Evolutionary conservation across 1,140 invertebrate species (phyloP), one percentile per base, ranked within the genome.

Genomic region (Leptoteleia sp.): DNA sequence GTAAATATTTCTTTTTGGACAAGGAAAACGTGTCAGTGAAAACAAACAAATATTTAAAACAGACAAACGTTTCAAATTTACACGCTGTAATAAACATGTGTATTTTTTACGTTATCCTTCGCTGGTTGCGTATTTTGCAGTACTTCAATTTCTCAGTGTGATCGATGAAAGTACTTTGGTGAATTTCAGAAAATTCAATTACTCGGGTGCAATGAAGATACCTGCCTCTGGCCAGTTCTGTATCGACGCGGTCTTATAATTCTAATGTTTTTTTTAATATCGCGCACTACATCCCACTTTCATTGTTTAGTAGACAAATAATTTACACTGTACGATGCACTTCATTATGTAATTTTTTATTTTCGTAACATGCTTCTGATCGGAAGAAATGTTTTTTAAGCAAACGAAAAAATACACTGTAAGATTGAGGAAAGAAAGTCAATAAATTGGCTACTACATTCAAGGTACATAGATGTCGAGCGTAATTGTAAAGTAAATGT

Each of bases 201-300:
- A 86, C 48, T 64, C 80, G 82, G 71, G 80, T 79, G 72, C 81
- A 83, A 86, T 82, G 84, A 82, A 88, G 89, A 89, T 89, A 89
- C 90, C 90, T 91, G 90, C 90, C 90, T 88, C 89, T 90, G 90
- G 90, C 90, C 89, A 91, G 22, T 25, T 25, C 22, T 91, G 89
- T 89, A 85, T 87, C 71, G 79, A 85, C 85, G 79, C 81, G 83
- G 57, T 82, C 82, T 86, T 86, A 85, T 61, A 81, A 82, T 52
- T 64, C 81, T 84, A 86, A 25, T 37, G 38, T 81, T 62, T 59
- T 59, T 81, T 15, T 80, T 70, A 76, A 76, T 59, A 48, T 76
- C 43, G 77, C 67, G 42, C 81, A 61, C 79, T 62, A 48, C 71
- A 64, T 71, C 76, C 57, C 62, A 33, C 48, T 35, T 68, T 35